These are phyloP conservation scores for Danio jaintianensis DNA, from an alignment of 2,797 vertebrate genomes.

Conservation along the genomic window DNA sequence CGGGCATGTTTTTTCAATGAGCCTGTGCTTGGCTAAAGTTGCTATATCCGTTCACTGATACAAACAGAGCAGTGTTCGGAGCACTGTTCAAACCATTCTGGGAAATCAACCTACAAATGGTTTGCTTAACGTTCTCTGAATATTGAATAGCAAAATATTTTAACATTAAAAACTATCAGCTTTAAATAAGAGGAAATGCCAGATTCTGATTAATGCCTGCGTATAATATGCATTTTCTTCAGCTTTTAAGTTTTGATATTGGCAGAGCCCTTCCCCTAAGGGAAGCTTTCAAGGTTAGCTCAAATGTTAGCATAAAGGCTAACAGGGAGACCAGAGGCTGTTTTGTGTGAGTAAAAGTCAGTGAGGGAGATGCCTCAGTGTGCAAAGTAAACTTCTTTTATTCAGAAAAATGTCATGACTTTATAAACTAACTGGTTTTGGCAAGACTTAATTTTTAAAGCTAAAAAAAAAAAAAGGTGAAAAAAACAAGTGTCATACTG, in stretches of 20 bases:
- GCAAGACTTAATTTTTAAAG: no score
- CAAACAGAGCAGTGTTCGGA: not conserved
- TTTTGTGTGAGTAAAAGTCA: slow-evolving; percentile 14
- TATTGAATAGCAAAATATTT: not conserved
- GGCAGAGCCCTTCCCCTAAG: slow-evolving; percentile 6
- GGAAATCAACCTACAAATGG: not conserved
- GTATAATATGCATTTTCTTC: slow-evolving; percentile 11
- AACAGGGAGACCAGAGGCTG: slow-evolving; percentile 24
- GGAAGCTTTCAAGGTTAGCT: slow-evolving; percentile 20
- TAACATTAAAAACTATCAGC: not conserved
- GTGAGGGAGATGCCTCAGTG: not conserved
- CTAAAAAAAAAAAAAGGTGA: no score
- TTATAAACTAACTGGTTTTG: not conserved
- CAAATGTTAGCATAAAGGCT: not conserved
- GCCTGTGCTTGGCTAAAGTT: not conserved
- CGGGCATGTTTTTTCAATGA: not conserved
- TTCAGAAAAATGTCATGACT: not conserved
- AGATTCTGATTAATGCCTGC: slow-evolving; percentile 9
- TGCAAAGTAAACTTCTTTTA: not conserved
- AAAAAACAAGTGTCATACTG: no score
- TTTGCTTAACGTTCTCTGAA: not conserved
- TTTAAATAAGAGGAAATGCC: not conserved
- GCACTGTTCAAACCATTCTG: not conserved
- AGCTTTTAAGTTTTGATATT: slow-evolving; percentile 43
- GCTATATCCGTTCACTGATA: not conserved